Evolutionary conservation across 2,888 invertebrate genomes (phyloP), one percentile per base, ranked within the genome.

Genomic region (Eurytoma adleriae): DNA sequence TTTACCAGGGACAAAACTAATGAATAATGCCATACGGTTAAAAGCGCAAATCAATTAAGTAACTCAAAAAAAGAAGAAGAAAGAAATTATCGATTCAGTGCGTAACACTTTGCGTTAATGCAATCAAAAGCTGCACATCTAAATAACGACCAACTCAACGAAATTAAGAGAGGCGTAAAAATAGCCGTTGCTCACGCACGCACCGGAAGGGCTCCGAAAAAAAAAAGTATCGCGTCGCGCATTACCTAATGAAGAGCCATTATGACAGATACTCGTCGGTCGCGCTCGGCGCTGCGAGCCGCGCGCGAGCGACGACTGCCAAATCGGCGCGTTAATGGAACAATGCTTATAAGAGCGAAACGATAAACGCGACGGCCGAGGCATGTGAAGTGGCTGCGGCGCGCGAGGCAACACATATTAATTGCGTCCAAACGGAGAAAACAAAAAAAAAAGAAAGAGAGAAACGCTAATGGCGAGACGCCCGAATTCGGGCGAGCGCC

Each of bases 391-490:
- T 68, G 27, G 57, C 56, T 69, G n/a, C 64, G 24, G n/a, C 27
- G 72, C 50, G 5, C 68, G 61, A 10, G 74, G 56, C 73, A 75
- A 66, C 18, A 81, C 69, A 76, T 69, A 82, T 82, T 82, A 82
- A 83, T 40, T 80, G 78, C 67, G 83, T 40, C 59, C 57, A 77
- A 75, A 40, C 40, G 62, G 64, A 40, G 48, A 64, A 71, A 62
- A 71, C 20, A n/a, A 14, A 61, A 69, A 73, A 72, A 62, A 64
- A 70, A 20, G 61, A 61, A 64, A 68, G 71, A 67, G 54, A 57
- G 27, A 76, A 67, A 79, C 27, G 64, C 74, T 70, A 78, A 67
- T 40, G 48, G 69, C 52, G 64, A 64, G 72, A 66, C 61, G 54
- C 79, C 62, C 16, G 14, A 54, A 14, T 54, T 18, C 48, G 48